Evolutionary conservation across 2,797 vertebrate species (phyloP).

Genomic region (Scyliorhinus canicula): DNA sequence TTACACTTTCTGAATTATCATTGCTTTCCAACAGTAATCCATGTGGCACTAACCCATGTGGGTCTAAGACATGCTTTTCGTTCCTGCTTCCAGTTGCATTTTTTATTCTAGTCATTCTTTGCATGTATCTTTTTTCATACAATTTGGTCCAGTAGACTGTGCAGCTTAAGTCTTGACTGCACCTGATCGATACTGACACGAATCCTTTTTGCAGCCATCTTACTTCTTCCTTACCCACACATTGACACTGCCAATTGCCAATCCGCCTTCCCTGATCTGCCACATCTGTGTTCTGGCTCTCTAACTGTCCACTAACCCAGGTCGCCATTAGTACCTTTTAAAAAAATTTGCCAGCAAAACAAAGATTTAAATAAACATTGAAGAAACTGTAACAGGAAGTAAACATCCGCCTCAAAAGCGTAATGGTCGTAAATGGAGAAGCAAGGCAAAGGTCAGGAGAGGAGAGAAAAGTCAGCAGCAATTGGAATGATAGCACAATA

Average conservation of each 20-base stretch:
- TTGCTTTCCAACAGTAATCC: no score
- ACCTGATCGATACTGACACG: background rate
- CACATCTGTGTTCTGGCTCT: background rate
- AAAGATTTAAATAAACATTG: background rate
- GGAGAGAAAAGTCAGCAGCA: background rate
- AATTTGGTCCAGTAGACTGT: background rate
- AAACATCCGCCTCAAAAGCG: background rate
- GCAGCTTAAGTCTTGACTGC: background rate
- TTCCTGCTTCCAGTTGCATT: no score
- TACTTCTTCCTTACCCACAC: background rate
- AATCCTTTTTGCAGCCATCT: background rate
- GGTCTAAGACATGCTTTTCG: no score
- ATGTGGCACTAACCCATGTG: no score
- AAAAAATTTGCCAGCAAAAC: background rate
- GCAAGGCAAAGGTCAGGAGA: background rate
- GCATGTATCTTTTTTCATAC: background rate
- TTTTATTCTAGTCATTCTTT: no score
- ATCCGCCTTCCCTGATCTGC: background rate
- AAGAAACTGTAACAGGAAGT: background rate
- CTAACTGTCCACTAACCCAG: no score
- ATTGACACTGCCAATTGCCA: background rate
- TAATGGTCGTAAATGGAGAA: background rate
- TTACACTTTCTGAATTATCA: background rate
- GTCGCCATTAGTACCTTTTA: no score
- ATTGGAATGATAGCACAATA: background rate